Evolutionary conservation across 2,113 vertebrate species (phyloP), one percentile per base, ranked within the genome.

Genomic region (Lagopus leucura): DNA sequence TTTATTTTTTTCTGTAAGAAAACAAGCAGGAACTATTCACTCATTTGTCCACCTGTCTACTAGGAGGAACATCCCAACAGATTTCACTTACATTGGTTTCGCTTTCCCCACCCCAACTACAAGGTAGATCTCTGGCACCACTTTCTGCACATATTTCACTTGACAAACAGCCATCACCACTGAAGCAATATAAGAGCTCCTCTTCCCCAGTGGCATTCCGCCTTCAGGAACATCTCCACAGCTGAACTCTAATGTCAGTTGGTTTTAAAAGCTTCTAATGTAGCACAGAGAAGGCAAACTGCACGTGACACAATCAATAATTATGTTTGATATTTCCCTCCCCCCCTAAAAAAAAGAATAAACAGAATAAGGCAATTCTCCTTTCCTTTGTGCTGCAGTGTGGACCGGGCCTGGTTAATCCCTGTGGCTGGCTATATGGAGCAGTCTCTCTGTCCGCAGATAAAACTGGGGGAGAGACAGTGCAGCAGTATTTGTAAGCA

Each of bases 1-100:
- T 5, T 86, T 82, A 95, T 76, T 76, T 70, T 74, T 80, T 58
- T 57, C 42, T 18, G 78, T 79, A 22, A 60, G 82, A 45, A 95
- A 89, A 94, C 94, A 94, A 94, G 70, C 87, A 63, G 78, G 89
- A 93, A 34, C 79, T 52, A 90, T 93, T 79, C 30, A 16, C 94
- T 93, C 73, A 27, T 91, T 96, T 92, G 93, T 97, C 93, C 63
- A 38, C 86, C 64, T 95, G 92, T 95, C 94, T 84, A 70, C 45
- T 58, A 86, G 55, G 17, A 13, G 85, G 25, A 86, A 81, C 83
- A 70, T 92, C 95, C 83, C 16, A 1, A 64, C 82, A 52, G 91
- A 85, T 83, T 75, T 11, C 92, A 81, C 84, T 55, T 69, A 15
- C 36, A 5, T 2, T 3, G 58, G 40, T 18, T 45, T 20, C 40